phyloP scores from a whole-genome alignment of 2,888 invertebrate species.

The Protophormia terraenovae region DNA sequence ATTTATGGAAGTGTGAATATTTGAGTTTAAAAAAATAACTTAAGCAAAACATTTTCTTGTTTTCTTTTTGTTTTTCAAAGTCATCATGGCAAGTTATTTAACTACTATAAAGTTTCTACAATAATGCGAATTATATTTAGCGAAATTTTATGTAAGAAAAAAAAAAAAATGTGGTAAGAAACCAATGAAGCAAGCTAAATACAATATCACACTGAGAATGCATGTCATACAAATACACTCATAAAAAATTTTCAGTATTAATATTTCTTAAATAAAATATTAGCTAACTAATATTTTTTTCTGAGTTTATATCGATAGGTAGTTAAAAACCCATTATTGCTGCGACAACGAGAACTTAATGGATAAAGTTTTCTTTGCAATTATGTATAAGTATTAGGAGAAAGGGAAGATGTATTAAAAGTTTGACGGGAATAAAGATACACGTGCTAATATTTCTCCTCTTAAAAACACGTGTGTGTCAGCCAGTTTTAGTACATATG shows the following conservation, averaged over 20 bases:
- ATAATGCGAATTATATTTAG: slow-evolving; percentile 34
- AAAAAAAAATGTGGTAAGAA: neutral
- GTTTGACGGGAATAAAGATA: too few relatives aligned
- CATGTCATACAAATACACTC: neutral
- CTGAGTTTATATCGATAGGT: neutral
- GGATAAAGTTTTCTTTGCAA: slow-evolving; percentile 44
- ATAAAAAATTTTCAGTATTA: neutral
- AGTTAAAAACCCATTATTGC: slow-evolving; percentile 31
- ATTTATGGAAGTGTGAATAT: slow-evolving; percentile 12
- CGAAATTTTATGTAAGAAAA: slow-evolving; percentile 2
- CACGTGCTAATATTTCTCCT: slow-evolving; percentile 1
- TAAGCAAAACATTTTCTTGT: neutral
- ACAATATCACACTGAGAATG: neutral
- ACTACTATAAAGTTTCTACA: slow-evolving; percentile 26
- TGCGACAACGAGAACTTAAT: slow-evolving; percentile 46
- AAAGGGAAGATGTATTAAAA: neutral
- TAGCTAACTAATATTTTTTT: neutral
- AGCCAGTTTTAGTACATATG: neutral
- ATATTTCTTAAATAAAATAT: too few relatives aligned
- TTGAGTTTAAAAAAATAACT: neutral
- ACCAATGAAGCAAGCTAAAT: slow-evolving; percentile 31
- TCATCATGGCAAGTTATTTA: neutral
- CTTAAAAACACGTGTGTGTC: neutral
- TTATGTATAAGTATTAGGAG: neutral
- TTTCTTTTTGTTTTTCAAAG: neutral